phyloP scores from a whole-genome alignment of 35 echinoderm and acorn worm genomes.

The Heliocidaris erythrogramma region DNA sequence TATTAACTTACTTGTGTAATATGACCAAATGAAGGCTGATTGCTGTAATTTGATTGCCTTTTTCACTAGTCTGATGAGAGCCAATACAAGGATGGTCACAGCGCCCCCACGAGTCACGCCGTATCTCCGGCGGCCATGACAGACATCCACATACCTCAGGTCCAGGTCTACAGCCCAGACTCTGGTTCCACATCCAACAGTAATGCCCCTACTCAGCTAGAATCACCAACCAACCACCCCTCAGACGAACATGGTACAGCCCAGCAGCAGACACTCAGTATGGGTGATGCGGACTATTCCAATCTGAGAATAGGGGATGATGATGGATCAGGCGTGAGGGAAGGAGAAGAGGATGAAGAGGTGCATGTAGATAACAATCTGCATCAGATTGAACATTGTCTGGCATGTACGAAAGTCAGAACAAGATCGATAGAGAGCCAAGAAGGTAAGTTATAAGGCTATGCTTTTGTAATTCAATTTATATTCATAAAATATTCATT shows the following conservation, averaged over 20 bases:
- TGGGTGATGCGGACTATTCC: conserved; percentile 13
- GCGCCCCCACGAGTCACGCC: conserved; percentile 41
- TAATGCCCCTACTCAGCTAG: conserved; percentile 20
- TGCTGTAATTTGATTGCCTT: not conserved
- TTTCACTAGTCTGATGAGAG: conserved; percentile 78
- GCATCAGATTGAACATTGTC: conserved; percentile 62
- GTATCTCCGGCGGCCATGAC: conserved; percentile 45
- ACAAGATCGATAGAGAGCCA: conserved; percentile 35
- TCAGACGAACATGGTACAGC: not conserved
- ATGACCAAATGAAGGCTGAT: not conserved
- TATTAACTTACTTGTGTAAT: too few species aligned
- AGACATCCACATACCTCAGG: conserved; percentile 60
- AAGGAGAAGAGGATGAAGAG: not conserved
- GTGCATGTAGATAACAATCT: conserved; percentile 57
- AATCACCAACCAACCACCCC: conserved; percentile 8
- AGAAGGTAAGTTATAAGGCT: not conserved
- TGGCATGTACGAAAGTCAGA: conserved; percentile 76
- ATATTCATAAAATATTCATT: too few species aligned
- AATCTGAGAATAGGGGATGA: conserved; percentile 10
- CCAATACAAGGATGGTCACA: conserved; percentile 76
- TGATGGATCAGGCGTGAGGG: not conserved
- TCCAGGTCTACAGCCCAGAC: conserved; percentile 51
- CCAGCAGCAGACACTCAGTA: not conserved
- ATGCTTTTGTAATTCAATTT: too few species aligned
- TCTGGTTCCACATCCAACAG: conserved; percentile 42